These are phyloP conservation scores for Ophraella communa DNA, from an alignment of 2,888 invertebrate species.

Conservation along the genomic window DNA sequence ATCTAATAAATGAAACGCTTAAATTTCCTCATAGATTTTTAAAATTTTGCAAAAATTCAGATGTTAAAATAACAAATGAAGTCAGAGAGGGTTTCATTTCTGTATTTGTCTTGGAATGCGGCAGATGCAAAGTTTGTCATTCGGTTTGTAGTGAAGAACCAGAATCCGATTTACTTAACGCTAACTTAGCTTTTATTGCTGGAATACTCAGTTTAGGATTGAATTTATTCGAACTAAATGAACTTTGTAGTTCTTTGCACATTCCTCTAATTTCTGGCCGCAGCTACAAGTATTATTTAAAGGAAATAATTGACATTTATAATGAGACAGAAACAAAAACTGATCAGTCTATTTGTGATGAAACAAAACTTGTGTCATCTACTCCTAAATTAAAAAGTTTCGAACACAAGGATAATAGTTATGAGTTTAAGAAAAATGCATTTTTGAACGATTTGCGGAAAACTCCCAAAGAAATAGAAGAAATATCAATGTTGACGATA, in stretches of 20 bases:
- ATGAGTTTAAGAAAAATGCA: conserved; percentile 31
- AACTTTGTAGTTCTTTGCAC: conserved; percentile 43
- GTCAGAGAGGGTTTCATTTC: conserved; percentile 43
- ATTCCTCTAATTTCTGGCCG: conserved; percentile 39
- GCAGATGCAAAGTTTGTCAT: conserved; percentile 38
- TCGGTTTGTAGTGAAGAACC: conserved; percentile 45
- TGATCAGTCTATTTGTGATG: conserved; percentile 15
- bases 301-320: conserved; percentile 43
- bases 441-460: conserved; percentile 39
- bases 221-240: conserved; percentile 42
- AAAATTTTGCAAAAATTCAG: conserved; percentile 37
- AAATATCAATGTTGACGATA: conserved; percentile 36
- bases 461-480: conserved; percentile 34
- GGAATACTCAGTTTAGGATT: conserved; percentile 43
- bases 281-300: conserved; percentile 38
- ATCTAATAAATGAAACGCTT: conserved; percentile 39
- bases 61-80: conserved; percentile 44
- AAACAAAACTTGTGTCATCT: conserved; percentile 23
- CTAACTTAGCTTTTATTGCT: conserved; percentile 44
- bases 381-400: conserved; percentile 26
- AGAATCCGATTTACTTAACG: conserved; percentile 40
- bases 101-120: conserved; percentile 39
- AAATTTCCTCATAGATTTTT: conserved; percentile 42
- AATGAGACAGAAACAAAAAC: conserved; percentile 31
- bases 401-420: conserved; percentile 5